Evolutionary conservation across 2,113 vertebrate species (phyloP), one percentile per base, ranked within the genome.

Genomic region (Mugil cephalus): DNA sequence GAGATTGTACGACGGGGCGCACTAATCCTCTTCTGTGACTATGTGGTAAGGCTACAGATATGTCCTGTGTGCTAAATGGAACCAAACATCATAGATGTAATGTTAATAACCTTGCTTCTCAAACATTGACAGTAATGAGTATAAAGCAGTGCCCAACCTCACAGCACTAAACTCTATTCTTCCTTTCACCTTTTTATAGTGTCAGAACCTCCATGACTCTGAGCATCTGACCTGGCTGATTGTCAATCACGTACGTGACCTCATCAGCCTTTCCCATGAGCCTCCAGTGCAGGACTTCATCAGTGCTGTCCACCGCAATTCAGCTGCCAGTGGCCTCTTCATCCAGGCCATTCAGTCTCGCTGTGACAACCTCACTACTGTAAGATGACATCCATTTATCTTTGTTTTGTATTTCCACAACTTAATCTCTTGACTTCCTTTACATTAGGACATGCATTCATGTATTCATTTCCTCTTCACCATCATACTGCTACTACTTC

Each of bases 281-380:
- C 98, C 98, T 12, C 98, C 98, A 0, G 98, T 99, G 19, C 98
- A 99, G 88, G 98, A 99, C 85, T 98, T 99, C 61, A 97, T 99
- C 80, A 99, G 98, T 14, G 98, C 98, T 6, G 90, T 99, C 65
- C 98, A 99, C 79, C 96, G 98, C 35, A 99, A 98, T 84, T 95
- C 98, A 0, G 98, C 98, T 8, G 98, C 98, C 59, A 99, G 97
- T 1, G 98, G 98, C 34, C 97, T 99, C 39, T 99, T 99, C 90
- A 98, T 99, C 85, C 98, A 99, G 86, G 98, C 98, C 8, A 97
- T 99, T 77, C 97, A 98, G 47, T 98, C 98, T 10, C 97, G 98
- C 8, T 98, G 98, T 80, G 96, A 98, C 74, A 96, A 98, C 82
- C 95, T 99, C 24, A 89, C 95, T 21, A 91, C 96, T 13, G 98